Conservation (phyloP, 2,888 invertebrate species). For the Automeris io region DNA sequence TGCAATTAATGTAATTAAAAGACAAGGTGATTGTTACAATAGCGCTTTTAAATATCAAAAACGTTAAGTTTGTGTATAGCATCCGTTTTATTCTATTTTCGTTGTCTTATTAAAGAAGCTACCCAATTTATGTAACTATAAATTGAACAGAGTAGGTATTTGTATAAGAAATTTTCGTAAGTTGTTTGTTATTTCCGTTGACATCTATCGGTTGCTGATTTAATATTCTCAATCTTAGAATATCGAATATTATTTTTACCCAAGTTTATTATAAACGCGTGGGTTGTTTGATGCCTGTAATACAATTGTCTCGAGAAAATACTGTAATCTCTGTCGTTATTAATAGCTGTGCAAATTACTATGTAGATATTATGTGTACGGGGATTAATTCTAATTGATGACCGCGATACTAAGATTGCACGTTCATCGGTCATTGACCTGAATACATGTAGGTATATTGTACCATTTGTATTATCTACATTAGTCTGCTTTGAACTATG, state of each 20-base stretch:
- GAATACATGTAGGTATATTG: constrained; percentile 1
- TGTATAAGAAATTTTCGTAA: too few species aligned
- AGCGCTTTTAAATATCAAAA: too few species aligned
- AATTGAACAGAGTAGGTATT: too few species aligned
- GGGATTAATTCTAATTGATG: constrained; percentile 50
- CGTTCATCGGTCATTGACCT: constrained; percentile 33
- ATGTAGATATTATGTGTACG: constrained; percentile 21
- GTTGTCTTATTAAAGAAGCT: too few species aligned
- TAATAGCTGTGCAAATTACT: not conserved
- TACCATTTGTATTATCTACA: not conserved
- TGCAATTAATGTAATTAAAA: too few species aligned
- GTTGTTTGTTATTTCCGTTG: too few species aligned
- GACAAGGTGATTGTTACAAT: too few species aligned
- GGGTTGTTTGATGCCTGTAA: not conserved
- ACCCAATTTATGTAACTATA: too few species aligned
- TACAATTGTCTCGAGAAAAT: constrained; percentile 8
- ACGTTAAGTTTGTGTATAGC: too few species aligned
- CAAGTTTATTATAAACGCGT: not conserved
- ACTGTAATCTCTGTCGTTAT: not conserved
- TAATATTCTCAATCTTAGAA: not conserved
- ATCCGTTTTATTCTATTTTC: too few species aligned
- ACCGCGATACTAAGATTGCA: constrained; percentile 24
- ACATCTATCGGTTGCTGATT: too few species aligned
- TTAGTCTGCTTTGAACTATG: not conserved
- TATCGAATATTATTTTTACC: not conserved